Conservation (phyloP, 2,888 invertebrate species). For the Orthosia cruda region DNA sequence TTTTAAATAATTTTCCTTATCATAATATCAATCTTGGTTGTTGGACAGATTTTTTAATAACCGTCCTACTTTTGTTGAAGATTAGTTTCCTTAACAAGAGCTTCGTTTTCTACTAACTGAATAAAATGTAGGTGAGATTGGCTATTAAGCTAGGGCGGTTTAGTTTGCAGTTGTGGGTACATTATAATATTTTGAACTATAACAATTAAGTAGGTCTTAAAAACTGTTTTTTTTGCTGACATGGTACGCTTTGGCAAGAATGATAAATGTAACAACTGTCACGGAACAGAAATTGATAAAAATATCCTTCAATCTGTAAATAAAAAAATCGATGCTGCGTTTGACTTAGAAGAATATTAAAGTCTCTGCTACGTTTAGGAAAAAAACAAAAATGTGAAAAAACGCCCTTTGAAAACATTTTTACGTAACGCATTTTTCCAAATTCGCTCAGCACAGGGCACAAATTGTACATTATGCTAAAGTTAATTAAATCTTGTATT, state of each 20-base stretch:
- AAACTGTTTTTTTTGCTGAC: too few relatives aligned
- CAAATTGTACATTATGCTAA: background rate
- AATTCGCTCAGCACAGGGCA: background rate
- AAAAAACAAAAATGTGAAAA: background rate
- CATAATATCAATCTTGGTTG: conserved; percentile 67
- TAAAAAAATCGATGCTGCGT: too few relatives aligned
- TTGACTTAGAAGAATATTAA: background rate
- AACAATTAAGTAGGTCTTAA: background rate
- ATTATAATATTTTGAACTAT: conserved; percentile 43
- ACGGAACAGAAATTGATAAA: too few relatives aligned
- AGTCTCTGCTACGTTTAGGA: background rate
- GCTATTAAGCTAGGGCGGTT: conserved; percentile 49
- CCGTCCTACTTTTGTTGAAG: conserved; percentile 41
- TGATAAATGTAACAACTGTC: too few relatives aligned
- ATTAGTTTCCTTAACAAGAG: conserved; percentile 56
- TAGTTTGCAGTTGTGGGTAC: conserved; percentile 49
- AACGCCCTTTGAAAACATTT: too few relatives aligned
- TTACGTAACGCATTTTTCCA: background rate
- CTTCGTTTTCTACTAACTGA: conserved; percentile 64
- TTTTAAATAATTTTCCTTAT: conserved; percentile 34
- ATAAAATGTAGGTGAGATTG: conserved; percentile 60
- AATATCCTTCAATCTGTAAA: background rate
- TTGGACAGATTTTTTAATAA: conserved; percentile 65
- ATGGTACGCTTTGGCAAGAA: too few relatives aligned
- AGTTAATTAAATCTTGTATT: background rate